Evolutionary conservation across 2,888 invertebrate genomes (phyloP), one percentile per base, ranked within the genome.

Genomic region (Cephus pulcher): DNA sequence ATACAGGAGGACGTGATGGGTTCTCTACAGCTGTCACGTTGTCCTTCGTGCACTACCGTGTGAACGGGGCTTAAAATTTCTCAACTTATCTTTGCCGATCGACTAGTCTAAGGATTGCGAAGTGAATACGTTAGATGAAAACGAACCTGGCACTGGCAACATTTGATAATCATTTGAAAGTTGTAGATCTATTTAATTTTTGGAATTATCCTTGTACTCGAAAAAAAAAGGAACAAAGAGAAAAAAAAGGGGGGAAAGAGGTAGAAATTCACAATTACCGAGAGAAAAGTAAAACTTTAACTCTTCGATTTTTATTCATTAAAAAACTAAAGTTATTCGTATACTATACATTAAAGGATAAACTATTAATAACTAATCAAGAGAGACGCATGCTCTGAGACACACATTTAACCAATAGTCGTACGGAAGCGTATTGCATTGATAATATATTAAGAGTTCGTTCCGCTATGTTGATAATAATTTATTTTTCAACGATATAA

Each of bases 121-220:
- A 68, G 12, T 15, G 2, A 56, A 68, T 33, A 15, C 35, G 34
- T 56, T 34, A 69, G n/a, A 34, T 23, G 15, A 34, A 56, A 23
- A 56, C 23, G 23, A 56, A 32, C 34, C 32, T 23, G 30, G 34
- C 77, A 80, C 75, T 80, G 80, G 79, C 79, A 84, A 84, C 83
- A 82, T 81, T 86, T 85, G 85, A 86, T 86, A 86, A 87, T 87
- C 87, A 83, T 80, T 82, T 83, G 86, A 86, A 86, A 86, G 84
- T 86, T 83, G 74, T 77, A 80, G 78, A 78, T 78, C 76, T 82
- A 77, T 81, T 78, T 82, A 11, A 40, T 75, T 79, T 69, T 37
- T 74, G 15, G 56, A 56, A 9, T 23, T 12, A 74, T 74, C 32
- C 71, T 74, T 69, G 40, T 74, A 80, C 74, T 69, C 56, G 69